These are phyloP conservation scores for Cyprinodon tularosa DNA, from an alignment of 2,113 vertebrate genomes.

Conservation along the genomic window DNA sequence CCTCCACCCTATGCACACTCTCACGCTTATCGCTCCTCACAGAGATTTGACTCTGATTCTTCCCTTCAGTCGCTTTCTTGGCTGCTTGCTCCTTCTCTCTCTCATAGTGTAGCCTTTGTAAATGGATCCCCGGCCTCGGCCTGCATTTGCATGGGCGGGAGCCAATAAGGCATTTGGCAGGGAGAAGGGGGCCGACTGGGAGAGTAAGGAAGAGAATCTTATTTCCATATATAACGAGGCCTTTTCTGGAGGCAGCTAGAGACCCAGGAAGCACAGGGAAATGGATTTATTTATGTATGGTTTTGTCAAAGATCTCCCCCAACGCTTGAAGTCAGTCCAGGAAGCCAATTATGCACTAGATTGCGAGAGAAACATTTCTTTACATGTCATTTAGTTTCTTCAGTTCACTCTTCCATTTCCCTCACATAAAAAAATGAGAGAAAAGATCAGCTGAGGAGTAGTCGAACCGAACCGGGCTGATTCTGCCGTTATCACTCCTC, in stretches of 20 bases:
- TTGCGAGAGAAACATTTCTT: constrained; percentile 42
- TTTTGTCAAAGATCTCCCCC: constrained; percentile 64
- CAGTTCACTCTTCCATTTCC: constrained; percentile 17
- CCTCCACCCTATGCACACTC: neutral
- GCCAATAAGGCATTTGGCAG: constrained; percentile 66
- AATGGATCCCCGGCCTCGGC: constrained; percentile 57
- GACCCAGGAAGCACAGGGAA: constrained; percentile 46
- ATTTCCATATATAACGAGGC: constrained; percentile 77
- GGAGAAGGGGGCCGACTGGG: constrained; percentile 34
- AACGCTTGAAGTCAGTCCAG: constrained; percentile 66
- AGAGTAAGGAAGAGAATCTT: constrained; percentile 62
- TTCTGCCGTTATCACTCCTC: constrained; percentile 13
- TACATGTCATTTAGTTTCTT: constrained; percentile 35
- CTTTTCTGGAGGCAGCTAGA: constrained; percentile 51
- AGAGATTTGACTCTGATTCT: constrained; percentile 39
- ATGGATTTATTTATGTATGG: constrained; percentile 66
- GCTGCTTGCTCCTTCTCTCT: constrained; percentile 20
- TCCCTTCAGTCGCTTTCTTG: constrained; percentile 22
- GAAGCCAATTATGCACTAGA: constrained; percentile 58
- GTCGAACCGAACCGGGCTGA: constrained; percentile 1
- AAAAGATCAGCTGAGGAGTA: constrained; percentile 10
- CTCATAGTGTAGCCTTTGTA: constrained; percentile 59
- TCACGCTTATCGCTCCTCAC: constrained; percentile 3
- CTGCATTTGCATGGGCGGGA: constrained; percentile 70
- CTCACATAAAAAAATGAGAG: neutral